Evolutionary conservation across 2,113 vertebrate genomes (phyloP).

Genomic region (Sinocyclocheilus rhinocerous): DNA sequence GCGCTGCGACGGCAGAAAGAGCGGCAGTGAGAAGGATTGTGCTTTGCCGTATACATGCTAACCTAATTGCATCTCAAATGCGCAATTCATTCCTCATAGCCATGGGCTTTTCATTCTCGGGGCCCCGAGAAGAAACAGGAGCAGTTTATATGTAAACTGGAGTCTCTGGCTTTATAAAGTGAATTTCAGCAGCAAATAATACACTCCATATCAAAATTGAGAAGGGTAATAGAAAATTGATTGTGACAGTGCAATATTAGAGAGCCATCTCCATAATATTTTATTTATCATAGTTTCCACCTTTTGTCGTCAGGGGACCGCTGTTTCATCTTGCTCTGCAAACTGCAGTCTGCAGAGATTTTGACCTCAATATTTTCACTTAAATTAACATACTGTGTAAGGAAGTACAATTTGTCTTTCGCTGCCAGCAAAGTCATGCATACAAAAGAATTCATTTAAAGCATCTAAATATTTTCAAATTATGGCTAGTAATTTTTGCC

Average conservation of each 20-base stretch:
- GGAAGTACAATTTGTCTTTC: slow-evolving; percentile 78
- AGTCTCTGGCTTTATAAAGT: slow-evolving; percentile 93
- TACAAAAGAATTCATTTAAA: slow-evolving; percentile 98
- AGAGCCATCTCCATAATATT: slow-evolving; percentile 97
- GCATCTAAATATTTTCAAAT: slow-evolving; percentile 95
- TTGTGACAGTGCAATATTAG: slow-evolving; percentile 99
- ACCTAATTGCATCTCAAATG: slow-evolving; percentile 96
- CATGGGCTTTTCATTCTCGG: slow-evolving; percentile 91
- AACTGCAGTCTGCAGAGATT: slow-evolving; percentile 94
- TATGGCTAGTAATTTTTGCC: slow-evolving; percentile 87
- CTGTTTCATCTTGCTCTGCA: slow-evolving; percentile 93
- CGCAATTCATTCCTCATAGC: slow-evolving; percentile 94
- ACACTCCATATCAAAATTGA: slow-evolving; percentile 94
- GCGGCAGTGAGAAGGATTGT: slow-evolving; percentile 85
- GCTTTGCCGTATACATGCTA: slow-evolving; percentile 91
- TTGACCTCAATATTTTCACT: slow-evolving; percentile 95
- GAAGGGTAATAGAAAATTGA: slow-evolving; percentile 98
- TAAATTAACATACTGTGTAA: slow-evolving; percentile 92
- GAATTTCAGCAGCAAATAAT: slow-evolving; percentile 95
- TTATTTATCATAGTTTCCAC: slow-evolving; percentile 96
- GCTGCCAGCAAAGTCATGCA: slow-evolving; percentile 88
- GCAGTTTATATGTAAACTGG: slow-evolving; percentile 96
- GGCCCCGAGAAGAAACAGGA: slow-evolving; percentile 78
- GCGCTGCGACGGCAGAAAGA: slow-evolving; percentile 84
- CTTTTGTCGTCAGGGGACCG: slow-evolving; percentile 91